Conservation (phyloP, 1,140 invertebrate species). For the Drosophila kepulauana region DNA sequence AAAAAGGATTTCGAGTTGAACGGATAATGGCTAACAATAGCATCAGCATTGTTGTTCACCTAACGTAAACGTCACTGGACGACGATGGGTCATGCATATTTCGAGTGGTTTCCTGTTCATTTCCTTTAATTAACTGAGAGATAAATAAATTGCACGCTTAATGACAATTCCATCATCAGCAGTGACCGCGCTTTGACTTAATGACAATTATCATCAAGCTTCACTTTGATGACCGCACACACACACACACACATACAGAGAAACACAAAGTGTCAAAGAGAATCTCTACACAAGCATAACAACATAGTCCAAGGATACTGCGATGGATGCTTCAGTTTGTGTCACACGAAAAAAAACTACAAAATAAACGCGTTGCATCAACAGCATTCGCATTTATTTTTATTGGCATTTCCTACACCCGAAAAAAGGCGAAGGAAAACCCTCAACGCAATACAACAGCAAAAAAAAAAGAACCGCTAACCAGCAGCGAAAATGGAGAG, state of each 20-base stretch:
- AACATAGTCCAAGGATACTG: constrained; percentile 26
- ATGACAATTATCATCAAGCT: constrained; percentile 47
- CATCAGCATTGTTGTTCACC: neutral
- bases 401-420: constrained; percentile 47
- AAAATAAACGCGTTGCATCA: constrained; percentile 39
- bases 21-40: neutral
- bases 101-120: constrained; percentile 20
- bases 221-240: constrained; percentile 42
- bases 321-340: constrained; percentile 39
- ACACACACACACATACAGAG: neutral
- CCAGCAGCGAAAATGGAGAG: constrained; percentile 6
- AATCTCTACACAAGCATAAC: constrained; percentile 26
- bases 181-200: constrained; percentile 22
- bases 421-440: constrained; percentile 15
- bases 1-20: constrained; percentile 10
- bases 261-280: constrained; percentile 34
- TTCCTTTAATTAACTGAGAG: constrained; percentile 48
- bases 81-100: constrained; percentile 1
- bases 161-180: constrained; percentile 40
- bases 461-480: constrained; percentile 41
- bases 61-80: neutral
- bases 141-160: constrained; percentile 44
- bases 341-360: constrained; percentile 1
- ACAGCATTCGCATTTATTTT: constrained; percentile 53
- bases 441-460: constrained; percentile 7